These are phyloP conservation scores for Microplitis demolitor DNA, from an alignment of 1,140 invertebrate species.

Conservation along the genomic window DNA sequence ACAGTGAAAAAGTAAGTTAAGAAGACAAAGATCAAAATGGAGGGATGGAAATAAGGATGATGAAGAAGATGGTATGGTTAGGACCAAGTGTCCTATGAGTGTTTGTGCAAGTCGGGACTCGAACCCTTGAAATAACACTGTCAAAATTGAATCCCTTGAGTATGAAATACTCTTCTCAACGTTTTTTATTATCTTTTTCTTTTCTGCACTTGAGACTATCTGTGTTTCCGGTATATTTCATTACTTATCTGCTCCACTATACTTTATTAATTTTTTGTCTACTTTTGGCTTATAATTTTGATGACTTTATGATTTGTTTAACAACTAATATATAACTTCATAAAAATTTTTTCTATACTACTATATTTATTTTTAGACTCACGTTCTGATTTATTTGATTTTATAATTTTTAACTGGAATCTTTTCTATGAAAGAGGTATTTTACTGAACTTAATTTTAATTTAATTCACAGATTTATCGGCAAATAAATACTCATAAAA, in stretches of 20 bases:
- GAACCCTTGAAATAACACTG: conserved; percentile 63
- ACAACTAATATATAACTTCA: too few species aligned
- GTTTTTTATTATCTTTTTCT: conserved; percentile 33
- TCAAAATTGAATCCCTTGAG: conserved; percentile 60
- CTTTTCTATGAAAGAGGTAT: too few species aligned
- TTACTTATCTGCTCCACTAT: neutral
- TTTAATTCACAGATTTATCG: too few species aligned
- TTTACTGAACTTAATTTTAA: too few species aligned
- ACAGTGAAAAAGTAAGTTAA: conserved; percentile 13
- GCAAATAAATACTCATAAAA: too few species aligned
- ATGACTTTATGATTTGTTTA: too few species aligned
- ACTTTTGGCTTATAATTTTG: too few species aligned
- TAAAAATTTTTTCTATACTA: too few species aligned
- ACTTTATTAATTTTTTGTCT: too few species aligned
- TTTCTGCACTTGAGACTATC: conserved; percentile 19
- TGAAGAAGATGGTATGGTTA: conserved; percentile 11
- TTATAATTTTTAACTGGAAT: too few species aligned
- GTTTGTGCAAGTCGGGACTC: conserved; percentile 61
- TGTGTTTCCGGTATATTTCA: neutral
- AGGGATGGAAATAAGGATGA: conserved; percentile 19
- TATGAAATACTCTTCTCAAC: conserved; percentile 48
- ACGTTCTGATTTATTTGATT: too few species aligned
- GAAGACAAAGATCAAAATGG: neutral
- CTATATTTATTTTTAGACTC: too few species aligned
- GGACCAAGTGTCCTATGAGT: conserved; percentile 58